Evolutionary conservation across 2,797 vertebrate species (phyloP), one percentile per base, ranked within the genome.

Genomic region (Phoxinus dragarum): DNA sequence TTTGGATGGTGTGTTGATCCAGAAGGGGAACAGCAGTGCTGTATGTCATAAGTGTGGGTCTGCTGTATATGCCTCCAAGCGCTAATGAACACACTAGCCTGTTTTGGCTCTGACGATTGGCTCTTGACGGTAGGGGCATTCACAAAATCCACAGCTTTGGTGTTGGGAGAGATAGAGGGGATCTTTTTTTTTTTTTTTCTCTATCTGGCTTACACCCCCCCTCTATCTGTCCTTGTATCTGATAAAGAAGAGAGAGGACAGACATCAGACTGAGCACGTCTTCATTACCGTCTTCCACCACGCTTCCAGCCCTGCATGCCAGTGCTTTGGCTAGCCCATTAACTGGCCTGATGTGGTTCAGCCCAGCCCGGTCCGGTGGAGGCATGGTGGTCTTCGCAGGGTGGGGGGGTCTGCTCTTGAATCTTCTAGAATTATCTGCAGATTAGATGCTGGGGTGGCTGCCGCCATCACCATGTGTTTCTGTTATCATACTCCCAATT

Each of bases 271-370:
- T 66, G 90, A 86, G 92, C 90, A 90, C 81, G 88, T 94, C 92
- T 94, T 95, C 93, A 94, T 94, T 93, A 94, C 91, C 88, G 92
- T 89, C 89, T 88, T 93, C 89, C 89, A 90, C 87, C 92, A 89
- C 88, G 90, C 90, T 91, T 90, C 91, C 67, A 88, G 91, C 93
- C 91, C 92, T 84, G 91, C 92, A 92, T 88, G 92, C 88, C 89
- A 87, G 91, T 91, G 82, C 90, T 84, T 91, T 89, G 90, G 90
- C 92, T 90, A 84, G 93, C 93, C 93, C 92, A 93, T 95, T 94
- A 94, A 91, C 93, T 90, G 85, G 88, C 84, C 89, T 85, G 9
- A 76, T 86, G 11, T 90, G 87, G 85, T 84, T 83, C 10, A 61
- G 81, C 81, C 89, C 80, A 91, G 64, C 79, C 83, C 73, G 36